Base-by-base conservation (phyloP, 2,797 vertebrate species). In the Coccyzus lansbergi region DNA sequence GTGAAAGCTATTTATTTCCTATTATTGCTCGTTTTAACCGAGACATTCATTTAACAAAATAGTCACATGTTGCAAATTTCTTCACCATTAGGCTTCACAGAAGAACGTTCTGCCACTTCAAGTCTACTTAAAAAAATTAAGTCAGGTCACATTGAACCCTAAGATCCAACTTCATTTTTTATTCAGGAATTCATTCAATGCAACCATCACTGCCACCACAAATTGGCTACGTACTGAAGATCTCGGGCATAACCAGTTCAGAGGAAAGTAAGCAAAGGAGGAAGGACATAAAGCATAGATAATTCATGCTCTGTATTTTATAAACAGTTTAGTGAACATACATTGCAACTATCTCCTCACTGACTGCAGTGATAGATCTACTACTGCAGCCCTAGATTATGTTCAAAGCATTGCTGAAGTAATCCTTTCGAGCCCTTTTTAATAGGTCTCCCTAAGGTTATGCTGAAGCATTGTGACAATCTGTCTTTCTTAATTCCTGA, bases 1-100 rank as follows among this genome's bases (percentile, higher is more conserved):
- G 60, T 90, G 81, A 72, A 36, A 92, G 81, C 59, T 90, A 64
- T 67, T 86, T 72, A 76, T 84, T 94, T 93, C 79, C 78, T 70
- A 70, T 88, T 33, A 82, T 4, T 74, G 59, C 62, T 92, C 21
- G 2, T 74, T 89, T 94, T 74, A 94, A 83, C 36, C 34, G 33
- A 93, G 70, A 68, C 58, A 69, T 62, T 58, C 46, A 31, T 33
- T 67, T 92, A 88, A 92, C 55, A 40, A 83, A 89, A 93, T 2
- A 80, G 64, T 68, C 64, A 89, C 17, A 25, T 52, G 56, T 29
- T 64, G 22, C 34, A 71, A 74, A 85, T 74, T 77, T 77, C 58
- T 79, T 83, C 60, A 59, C 28, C 12, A 80, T 33, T 51, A 87
- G 64, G 29, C 53, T 92, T 86, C 60, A 65, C 59, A 87, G 44